Evolutionary conservation across 2,113 vertebrate species (phyloP), one percentile per base, ranked within the genome.

Genomic region (Tachuris rubrigastra): DNA sequence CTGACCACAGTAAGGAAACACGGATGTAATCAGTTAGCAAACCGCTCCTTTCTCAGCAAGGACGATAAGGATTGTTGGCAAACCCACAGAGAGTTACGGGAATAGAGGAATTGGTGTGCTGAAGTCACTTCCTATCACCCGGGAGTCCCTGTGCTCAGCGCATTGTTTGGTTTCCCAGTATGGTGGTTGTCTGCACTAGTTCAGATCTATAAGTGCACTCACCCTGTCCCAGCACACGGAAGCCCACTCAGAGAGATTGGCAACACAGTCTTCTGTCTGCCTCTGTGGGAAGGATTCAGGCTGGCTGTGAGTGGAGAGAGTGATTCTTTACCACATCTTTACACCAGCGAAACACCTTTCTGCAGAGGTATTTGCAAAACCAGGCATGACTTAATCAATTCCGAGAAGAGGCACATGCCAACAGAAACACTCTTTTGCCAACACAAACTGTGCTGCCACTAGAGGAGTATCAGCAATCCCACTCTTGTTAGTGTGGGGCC

Each of bases 41-140:
- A 96, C 74, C 66, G 27, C 86, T 96, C 94, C 75, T 83, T 93
- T 97, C 89, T 94, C 88, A 94, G 90, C 93, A 77, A 67, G 71
- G 90, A 79, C 2, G 78, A 95, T 96, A 95, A 95, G 87, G 84
- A 69, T 90, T 95, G 52, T 87, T 97, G 95, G 97, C 91, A 94
- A 87, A 82, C 72, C 67, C 83, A 85, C 85, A 88, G 81, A 93
- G 95, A 89, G 69, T 96, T 97, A 96, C 91, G 50, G 93, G 97
- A 97, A 96, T 20, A 93, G 92, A 97, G 93, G 95, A 96, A 94
- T 71, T 90, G 93, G 69, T 75, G 82, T 67, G 58, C 87, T 96
- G 95, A 96, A 78, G 93, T 97, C 92, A 97, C 95, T 97, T 97
- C 96, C 97, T 96, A 62, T 55, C 80, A 25, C 63, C 85, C 2